Evolutionary conservation across 1,140 invertebrate genomes (phyloP).

Genomic region (Phymastichus coffea): DNA sequence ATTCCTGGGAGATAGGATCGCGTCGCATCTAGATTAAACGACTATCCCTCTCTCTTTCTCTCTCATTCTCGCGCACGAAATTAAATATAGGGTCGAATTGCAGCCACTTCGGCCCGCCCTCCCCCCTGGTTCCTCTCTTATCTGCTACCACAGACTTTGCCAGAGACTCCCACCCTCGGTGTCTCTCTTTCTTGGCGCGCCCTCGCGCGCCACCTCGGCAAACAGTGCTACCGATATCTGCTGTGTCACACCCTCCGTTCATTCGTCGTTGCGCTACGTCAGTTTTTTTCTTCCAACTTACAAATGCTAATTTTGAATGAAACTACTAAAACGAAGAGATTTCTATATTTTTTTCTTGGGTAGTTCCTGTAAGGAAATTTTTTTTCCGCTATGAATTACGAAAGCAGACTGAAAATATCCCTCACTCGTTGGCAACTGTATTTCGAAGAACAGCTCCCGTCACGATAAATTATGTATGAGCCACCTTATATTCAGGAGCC

Average conservation of each 20-base stretch:
- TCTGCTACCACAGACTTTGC: conserved; percentile 48
- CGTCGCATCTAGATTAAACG: conserved; percentile 54
- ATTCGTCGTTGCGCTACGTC: too few relatives aligned
- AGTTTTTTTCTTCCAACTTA: too few relatives aligned
- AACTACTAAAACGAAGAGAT: too few relatives aligned
- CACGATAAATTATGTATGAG: conserved; percentile 28
- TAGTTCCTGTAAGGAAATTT: too few relatives aligned
- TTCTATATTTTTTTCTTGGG: too few relatives aligned
- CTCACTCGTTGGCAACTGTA: conserved; percentile 11
- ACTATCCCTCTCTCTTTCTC: conserved; percentile 34
- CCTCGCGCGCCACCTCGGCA: conserved; percentile 40
- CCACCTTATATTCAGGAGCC: conserved; percentile 16
- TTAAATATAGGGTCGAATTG: conserved; percentile 57
- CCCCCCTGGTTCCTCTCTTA: conserved; percentile 38
- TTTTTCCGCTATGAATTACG: conserved; percentile 11
- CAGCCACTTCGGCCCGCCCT: conserved; percentile 39
- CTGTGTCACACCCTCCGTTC: conserved; percentile 31
- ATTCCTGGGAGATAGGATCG: conserved; percentile 55
- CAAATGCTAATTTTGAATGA: too few relatives aligned
- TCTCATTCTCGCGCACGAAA: conserved; percentile 38
- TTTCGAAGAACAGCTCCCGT: conserved; percentile 20
- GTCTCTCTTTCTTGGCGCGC: conserved; percentile 1
- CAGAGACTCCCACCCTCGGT: conserved; percentile 9
- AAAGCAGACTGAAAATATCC: conserved; percentile 22
- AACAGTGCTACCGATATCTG: conserved; percentile 35